phyloP scores from a whole-genome alignment of 2,113 vertebrate species.

The Erpornis zantholeuca region DNA sequence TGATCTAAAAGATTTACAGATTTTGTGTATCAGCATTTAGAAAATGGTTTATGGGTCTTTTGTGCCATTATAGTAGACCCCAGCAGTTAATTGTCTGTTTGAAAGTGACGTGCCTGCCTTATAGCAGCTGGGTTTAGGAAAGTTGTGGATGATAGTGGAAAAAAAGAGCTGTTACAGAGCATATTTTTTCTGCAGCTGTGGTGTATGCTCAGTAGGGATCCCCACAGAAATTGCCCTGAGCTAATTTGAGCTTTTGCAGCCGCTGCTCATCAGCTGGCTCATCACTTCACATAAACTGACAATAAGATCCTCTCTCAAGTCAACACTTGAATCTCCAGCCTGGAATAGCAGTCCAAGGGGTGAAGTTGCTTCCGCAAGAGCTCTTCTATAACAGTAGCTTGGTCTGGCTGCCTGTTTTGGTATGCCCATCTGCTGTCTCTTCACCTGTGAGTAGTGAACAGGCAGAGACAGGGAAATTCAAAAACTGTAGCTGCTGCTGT shows the following conservation, averaged over 20 bases:
- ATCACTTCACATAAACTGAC: neutral
- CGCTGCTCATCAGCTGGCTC: neutral
- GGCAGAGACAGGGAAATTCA: neutral
- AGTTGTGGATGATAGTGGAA: neutral
- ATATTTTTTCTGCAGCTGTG: neutral
- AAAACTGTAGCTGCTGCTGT: neutral
- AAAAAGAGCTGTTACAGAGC: neutral
- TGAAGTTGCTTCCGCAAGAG: neutral
- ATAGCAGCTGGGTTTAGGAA: neutral
- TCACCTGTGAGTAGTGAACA: neutral
- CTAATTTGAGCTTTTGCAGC: neutral
- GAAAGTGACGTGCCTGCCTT: neutral
- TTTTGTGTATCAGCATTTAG: neutral
- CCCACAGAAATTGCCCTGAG: neutral
- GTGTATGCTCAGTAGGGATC: neutral
- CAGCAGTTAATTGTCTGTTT: neutral
- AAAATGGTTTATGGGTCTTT: neutral
- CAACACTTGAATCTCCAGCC: neutral
- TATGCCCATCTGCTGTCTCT: neutral
- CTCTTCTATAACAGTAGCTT: neutral
- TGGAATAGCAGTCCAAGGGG: neutral
- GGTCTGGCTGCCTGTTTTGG: neutral
- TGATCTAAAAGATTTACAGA: neutral
- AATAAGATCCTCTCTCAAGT: neutral
- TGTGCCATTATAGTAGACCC: accelerated